phyloP scores from a whole-genome alignment of 1,140 invertebrate genomes.

The Zophobas atratus region DNA sequence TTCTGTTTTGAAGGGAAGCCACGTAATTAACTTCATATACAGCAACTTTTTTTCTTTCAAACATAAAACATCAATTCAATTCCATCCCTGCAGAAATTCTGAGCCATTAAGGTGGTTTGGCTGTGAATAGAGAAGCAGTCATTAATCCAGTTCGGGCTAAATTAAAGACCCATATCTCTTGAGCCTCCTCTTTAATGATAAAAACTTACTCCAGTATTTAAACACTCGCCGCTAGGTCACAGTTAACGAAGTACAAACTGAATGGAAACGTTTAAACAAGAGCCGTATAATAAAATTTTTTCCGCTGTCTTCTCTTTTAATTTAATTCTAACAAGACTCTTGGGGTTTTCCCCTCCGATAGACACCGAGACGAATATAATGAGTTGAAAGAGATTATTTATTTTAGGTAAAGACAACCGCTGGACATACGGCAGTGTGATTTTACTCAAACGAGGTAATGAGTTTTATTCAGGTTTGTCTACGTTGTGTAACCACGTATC shows the following conservation, averaged over 20 bases:
- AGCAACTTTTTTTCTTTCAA: background rate
- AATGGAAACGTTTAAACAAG: constrained; percentile 19
- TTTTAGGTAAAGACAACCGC: background rate
- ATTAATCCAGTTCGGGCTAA: background rate
- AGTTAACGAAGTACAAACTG: constrained; percentile 34
- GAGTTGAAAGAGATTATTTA: constrained; percentile 27
- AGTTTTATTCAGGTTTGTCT: too few relatives aligned
- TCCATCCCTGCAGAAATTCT: constrained; percentile 1
- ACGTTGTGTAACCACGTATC: too few relatives aligned
- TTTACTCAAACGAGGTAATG: too few relatives aligned
- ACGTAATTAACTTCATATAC: background rate
- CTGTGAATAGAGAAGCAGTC: background rate
- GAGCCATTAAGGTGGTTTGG: background rate
- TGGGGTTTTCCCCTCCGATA: constrained; percentile 20
- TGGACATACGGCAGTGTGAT: too few relatives aligned
- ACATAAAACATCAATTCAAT: background rate
- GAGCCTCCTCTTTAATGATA: constrained; percentile 23
- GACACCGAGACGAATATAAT: constrained; percentile 21
- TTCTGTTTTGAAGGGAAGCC: background rate
- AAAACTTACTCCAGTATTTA: constrained; percentile 24
- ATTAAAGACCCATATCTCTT: constrained; percentile 17
- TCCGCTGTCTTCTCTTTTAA: constrained; percentile 25
- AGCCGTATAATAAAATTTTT: constrained; percentile 34
- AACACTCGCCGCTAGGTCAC: constrained; percentile 21
- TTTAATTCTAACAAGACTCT: constrained; percentile 42